These are phyloP conservation scores for Parnassius smintheus DNA, from an alignment of 2,888 invertebrate genomes.

Conservation along the genomic window DNA sequence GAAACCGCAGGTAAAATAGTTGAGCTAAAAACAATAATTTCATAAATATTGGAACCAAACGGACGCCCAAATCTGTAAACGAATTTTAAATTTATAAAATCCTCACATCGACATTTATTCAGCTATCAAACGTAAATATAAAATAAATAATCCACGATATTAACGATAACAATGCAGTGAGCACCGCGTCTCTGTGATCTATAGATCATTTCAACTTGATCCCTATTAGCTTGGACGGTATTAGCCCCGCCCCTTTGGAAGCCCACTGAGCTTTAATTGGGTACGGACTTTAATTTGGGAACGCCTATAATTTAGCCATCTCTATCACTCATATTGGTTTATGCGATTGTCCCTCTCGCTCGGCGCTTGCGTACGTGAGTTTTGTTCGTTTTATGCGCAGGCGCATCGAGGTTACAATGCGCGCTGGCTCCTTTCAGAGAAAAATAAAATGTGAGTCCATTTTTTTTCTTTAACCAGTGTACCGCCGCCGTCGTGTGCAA, in stretches of 20 bases:
- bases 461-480: slow-evolving; percentile 49
- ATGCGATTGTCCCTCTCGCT: slow-evolving; percentile 39
- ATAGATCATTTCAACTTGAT: slow-evolving; percentile 78
- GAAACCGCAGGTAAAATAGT: slow-evolving; percentile 1
- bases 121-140: slow-evolving; percentile 69
- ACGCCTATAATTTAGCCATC: slow-evolving; percentile 60
- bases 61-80: slow-evolving; percentile 38
- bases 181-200: slow-evolving; percentile 66
- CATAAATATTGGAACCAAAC: slow-evolving; percentile 21
- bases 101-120: slow-evolving; percentile 61
- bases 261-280: slow-evolving; percentile 81
- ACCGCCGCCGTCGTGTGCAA: slow-evolving; percentile 68
- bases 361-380: slow-evolving; percentile 40
- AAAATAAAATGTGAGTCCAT: slow-evolving; percentile 66
- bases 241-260: slow-evolving; percentile 69
- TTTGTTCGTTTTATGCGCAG: slow-evolving; percentile 67
- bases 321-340: slow-evolving; percentile 37
- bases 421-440: slow-evolving; percentile 68
- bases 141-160: slow-evolving; percentile 72
- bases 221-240: slow-evolving; percentile 72
- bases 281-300: slow-evolving; percentile 63
- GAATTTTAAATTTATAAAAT: slow-evolving; percentile 49
- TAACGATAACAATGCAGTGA: slow-evolving; percentile 74
- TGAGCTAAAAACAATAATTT: slow-evolving; percentile 17
- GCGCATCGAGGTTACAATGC: slow-evolving; percentile 66